Percentiles rank a stretch among this genome's conserved stretches.
Conservation (phyloP, 1,140 invertebrate genomes). For the Drosophila santomea region DNA sequence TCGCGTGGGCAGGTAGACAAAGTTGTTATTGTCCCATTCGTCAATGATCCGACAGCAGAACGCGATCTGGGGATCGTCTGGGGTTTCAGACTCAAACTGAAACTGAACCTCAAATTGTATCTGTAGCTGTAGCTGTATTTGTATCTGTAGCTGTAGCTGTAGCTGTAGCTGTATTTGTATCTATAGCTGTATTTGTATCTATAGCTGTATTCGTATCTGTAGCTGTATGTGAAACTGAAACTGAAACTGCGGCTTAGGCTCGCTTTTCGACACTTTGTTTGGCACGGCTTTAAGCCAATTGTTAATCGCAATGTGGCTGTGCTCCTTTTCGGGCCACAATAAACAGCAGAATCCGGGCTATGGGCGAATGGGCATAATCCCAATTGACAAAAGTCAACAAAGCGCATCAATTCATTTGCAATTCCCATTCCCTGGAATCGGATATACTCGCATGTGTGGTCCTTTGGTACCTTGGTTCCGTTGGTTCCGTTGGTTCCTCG, state of each 20-base stretch:
- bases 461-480: conserved; percentile 18
- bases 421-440: conserved; percentile 39
- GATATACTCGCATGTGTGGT: conserved; percentile 1
- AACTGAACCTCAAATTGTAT: conserved; percentile 2
- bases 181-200: no score
- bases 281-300: conserved; percentile 79
- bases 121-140: no score
- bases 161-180: no score
- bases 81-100: conserved; percentile 22
- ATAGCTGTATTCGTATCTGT: no score
- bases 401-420: conserved; percentile 81
- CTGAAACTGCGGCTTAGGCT: conserved; percentile 64
- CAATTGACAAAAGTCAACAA: conserved; percentile 82
- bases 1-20: conserved; percentile 76
- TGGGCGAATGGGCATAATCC: conserved; percentile 57
- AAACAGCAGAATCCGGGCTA: neutral
- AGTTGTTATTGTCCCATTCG: conserved; percentile 48
- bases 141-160: no score
- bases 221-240: neutral
- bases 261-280: conserved; percentile 82
- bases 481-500: neutral
- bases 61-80: conserved; percentile 33
- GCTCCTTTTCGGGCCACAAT: neutral
- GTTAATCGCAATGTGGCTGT: conserved; percentile 49
- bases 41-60: conserved; percentile 49